Conservation (phyloP, 2,113 vertebrate genomes). For the Cinclus cinclus region DNA sequence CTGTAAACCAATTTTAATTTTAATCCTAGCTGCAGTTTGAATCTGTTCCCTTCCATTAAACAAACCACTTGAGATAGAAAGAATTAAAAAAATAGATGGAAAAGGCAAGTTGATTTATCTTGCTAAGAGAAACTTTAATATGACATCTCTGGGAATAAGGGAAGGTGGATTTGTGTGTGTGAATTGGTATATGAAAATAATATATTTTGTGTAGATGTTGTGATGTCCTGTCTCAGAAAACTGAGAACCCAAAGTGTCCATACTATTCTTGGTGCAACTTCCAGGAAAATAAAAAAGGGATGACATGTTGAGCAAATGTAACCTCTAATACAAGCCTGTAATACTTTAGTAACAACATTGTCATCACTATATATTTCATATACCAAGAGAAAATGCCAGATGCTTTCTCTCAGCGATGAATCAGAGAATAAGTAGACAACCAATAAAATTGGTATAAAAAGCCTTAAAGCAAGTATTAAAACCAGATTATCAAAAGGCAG, state of each 20-base stretch:
- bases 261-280: background rate
- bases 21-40: background rate
- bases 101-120: background rate
- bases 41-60: background rate
- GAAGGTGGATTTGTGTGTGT: background rate
- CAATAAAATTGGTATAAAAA: constrained; percentile 2
- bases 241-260: background rate
- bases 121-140: background rate
- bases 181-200: background rate
- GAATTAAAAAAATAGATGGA: background rate
- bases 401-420: background rate
- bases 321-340: background rate
- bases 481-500: background rate
- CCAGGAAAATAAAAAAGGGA: background rate
- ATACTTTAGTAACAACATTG: background rate
- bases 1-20: background rate
- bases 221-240: background rate
- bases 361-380: background rate
- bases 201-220: background rate
- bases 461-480: background rate
- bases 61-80: background rate
- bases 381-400: background rate
- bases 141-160: background rate
- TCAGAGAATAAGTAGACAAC: background rate
- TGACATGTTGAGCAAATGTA: background rate